phyloP scores from a whole-genome alignment of 64 coral and sea anemone genomes.

The Montipora cactus region DNA sequence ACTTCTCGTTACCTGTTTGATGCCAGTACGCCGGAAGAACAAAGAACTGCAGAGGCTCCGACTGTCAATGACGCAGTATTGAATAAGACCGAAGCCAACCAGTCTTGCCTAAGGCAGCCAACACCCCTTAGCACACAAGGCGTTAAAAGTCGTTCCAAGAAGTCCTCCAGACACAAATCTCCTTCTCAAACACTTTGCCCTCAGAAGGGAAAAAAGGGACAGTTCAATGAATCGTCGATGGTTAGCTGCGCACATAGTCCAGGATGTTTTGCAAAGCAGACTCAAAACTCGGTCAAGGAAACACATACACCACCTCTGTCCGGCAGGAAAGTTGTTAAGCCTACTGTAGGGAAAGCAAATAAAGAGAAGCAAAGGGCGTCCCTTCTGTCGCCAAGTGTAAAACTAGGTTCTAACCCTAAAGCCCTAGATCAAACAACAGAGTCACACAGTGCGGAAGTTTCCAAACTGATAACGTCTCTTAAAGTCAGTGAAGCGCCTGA shows the following conservation, averaged over 20 bases:
- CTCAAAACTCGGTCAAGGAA: not conserved
- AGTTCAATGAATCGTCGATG: not conserved
- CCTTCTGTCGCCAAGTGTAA: not conserved
- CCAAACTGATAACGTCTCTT: not conserved
- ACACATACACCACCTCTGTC: not conserved
- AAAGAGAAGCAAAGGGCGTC: not conserved
- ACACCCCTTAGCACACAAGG: not conserved
- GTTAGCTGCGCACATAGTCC: not conserved
- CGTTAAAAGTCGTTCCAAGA: not conserved
- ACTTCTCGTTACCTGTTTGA: not conserved
- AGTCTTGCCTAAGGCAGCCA: not conserved
- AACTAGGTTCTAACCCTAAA: not conserved
- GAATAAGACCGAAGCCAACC: not conserved
- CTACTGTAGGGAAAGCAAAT: not conserved
- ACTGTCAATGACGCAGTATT: not conserved
- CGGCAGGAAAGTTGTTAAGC: not conserved
- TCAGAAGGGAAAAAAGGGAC: not conserved
- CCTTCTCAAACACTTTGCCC: not conserved
- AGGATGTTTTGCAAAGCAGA: not conserved
- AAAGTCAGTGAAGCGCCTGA: not conserved
- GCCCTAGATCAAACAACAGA: not conserved
- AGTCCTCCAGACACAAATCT: not conserved
- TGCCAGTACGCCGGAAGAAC: not conserved
- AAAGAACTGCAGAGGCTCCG: not conserved
- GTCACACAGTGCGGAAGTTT: not conserved